Conservation (phyloP, 2,888 invertebrate genomes). For the Ennomos quercinarius region DNA sequence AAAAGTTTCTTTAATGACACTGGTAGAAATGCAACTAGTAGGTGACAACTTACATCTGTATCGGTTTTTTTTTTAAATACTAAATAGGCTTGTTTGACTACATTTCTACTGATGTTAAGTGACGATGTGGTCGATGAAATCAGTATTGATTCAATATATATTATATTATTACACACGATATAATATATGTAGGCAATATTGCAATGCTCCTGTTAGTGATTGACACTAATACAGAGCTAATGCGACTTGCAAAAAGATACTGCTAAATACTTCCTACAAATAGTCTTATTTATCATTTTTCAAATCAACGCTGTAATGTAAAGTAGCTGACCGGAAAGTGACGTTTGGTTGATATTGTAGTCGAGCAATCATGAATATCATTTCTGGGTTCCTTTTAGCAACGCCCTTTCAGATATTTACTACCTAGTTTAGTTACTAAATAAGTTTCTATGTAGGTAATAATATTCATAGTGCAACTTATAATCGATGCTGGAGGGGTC, state of each 20-base stretch:
- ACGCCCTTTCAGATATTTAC: conserved; percentile 10
- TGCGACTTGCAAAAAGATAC: conserved; percentile 2
- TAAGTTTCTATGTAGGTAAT: conserved; percentile 30
- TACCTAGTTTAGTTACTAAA: conserved; percentile 28
- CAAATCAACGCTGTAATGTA: background rate
- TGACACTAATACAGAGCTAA: conserved; percentile 8
- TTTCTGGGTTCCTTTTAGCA: conserved; percentile 29
- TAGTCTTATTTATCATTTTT: conserved; percentile 10
- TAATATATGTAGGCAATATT: too few relatives aligned
- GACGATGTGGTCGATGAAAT: too few relatives aligned
- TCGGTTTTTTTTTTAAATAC: too few relatives aligned
- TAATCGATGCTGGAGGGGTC: conserved; percentile 27
- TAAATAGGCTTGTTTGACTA: too few relatives aligned
- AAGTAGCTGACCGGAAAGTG: conserved; percentile 18
- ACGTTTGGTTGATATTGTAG: conserved; percentile 23
- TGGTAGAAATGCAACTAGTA: too few relatives aligned
- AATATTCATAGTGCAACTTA: conserved; percentile 1
- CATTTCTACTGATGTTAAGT: too few relatives aligned
- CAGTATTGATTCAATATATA: too few relatives aligned
- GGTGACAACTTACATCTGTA: too few relatives aligned
- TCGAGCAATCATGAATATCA: conserved; percentile 22
- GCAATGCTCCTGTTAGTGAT: conserved; percentile 2
- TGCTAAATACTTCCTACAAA: conserved; percentile 13
- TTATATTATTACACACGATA: too few relatives aligned
- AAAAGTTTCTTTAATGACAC: too few relatives aligned